These are phyloP conservation scores for Taenioides sp. DNA, from an alignment of 2,797 vertebrate species.

Conservation along the genomic window DNA sequence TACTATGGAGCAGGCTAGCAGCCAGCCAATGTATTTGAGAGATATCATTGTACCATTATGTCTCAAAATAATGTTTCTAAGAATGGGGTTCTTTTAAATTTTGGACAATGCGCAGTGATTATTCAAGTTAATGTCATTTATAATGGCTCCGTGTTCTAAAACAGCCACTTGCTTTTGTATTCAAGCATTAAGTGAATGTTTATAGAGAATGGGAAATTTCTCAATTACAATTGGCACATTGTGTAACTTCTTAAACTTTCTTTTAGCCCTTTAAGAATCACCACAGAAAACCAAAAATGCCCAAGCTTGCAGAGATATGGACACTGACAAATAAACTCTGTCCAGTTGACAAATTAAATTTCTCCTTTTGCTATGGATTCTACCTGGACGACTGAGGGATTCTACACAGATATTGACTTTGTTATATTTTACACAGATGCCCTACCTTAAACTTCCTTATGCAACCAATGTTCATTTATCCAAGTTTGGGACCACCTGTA, in stretches of 20 bases:
- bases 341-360: too few species aligned
- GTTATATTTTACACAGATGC: not conserved
- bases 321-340: too few species aligned
- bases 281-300: not conserved
- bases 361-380: too few species aligned
- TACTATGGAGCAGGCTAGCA: constrained; percentile 20
- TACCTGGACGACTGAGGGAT: too few species aligned
- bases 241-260: not conserved
- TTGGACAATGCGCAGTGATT: not conserved
- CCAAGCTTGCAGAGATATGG: too few species aligned
- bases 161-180: not conserved
- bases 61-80: not conserved
- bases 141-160: not conserved
- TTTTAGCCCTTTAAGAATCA: too few species aligned
- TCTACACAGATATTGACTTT: not conserved
- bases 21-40: constrained; percentile 19
- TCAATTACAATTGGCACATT: not conserved
- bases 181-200: constrained; percentile 1
- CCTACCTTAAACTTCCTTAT: not conserved
- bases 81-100: not conserved
- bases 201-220: not conserved
- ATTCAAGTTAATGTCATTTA: constrained; percentile 1
- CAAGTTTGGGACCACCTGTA: not conserved
- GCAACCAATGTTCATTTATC: not conserved
- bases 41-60: constrained; percentile 24